Percentiles rank a stretch among this genome's conserved stretches.
phyloP scores from a whole-genome alignment of 2,888 invertebrate genomes.

The Tanytarsus gracilentus region DNA sequence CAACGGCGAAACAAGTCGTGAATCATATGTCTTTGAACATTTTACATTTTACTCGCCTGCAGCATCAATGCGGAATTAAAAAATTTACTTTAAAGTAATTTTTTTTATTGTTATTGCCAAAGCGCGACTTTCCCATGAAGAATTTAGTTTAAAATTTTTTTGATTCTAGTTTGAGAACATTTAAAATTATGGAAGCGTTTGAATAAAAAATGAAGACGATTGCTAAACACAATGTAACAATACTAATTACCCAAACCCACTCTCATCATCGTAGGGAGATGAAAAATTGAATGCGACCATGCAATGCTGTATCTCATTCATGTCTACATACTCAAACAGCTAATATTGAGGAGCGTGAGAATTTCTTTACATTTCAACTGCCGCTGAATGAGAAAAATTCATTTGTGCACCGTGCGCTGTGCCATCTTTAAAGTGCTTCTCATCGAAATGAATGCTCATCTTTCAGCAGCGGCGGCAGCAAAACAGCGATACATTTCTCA shows the following conservation, averaged over 20 bases:
- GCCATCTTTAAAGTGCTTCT: neutral
- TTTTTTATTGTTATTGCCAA: too few relatives aligned
- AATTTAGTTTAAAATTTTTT: too few relatives aligned
- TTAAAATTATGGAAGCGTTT: neutral
- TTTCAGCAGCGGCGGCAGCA: neutral
- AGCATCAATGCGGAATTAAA: slow-evolving; percentile 11
- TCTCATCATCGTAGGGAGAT: too few relatives aligned
- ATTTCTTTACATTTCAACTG: slow-evolving; percentile 24
- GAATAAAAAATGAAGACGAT: neutral
- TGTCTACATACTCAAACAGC: neutral
- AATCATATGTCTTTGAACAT: slow-evolving; percentile 8
- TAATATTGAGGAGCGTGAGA: slow-evolving; percentile 25
- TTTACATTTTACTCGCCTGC: neutral
- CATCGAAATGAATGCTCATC: neutral
- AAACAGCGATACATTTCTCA: slow-evolving; percentile 10
- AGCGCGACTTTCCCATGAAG: too few relatives aligned
- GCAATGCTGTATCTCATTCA: neutral
- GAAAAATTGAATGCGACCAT: too few relatives aligned
- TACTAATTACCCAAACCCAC: too few relatives aligned
- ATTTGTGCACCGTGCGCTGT: neutral
- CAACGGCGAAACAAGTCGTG: neutral
- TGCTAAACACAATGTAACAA: too few relatives aligned
- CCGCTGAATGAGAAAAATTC: neutral
- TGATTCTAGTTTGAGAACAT: too few relatives aligned
- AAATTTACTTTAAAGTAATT: too few relatives aligned